Base-by-base conservation (phyloP, 2,113 vertebrate species). In the Brachyhypopomus gauderio region DNA sequence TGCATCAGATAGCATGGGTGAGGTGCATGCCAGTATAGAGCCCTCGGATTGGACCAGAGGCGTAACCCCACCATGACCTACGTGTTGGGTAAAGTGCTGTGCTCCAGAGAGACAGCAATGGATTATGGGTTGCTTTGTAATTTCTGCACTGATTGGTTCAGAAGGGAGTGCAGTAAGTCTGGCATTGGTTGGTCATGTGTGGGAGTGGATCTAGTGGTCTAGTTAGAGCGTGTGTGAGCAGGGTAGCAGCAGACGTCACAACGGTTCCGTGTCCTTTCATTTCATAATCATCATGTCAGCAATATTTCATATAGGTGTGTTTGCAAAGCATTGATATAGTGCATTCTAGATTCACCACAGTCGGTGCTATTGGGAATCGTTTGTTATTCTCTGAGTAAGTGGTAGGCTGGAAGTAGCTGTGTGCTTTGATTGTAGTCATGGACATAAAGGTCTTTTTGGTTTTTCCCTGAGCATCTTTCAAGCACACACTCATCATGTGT, bases 1-100 rank as follows among this genome's bases (percentile, higher is more conserved):
- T 91, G 88, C 88, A 92, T 88, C 85, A 86, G 85, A 83, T 78
- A 88, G 89, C 90, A 90, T 92, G 89, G 82, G 75, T 84, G 74
- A 85, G 72, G 71, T 89, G 89, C 89, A 91, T 91, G 90, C 69
- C 62, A 59, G 66, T 87, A 70, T 79, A 55, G n/a, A 83, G 66
- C 38, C n/a, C 70, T 66, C 58, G 25, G 25, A 75, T 56, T 78
- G 48, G 82, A 80, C 48, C 23, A 27, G 72, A 59, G 67, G 59
- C 76, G 56, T 59, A 77, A 83, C 80, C 73, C 60, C 41, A 72
- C 74, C 52, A 74, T 82, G 64, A 85, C 70, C 75, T 66, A 70
- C 81, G 45, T 78, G 63, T 76, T 75, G 62, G 82, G 72, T 60
- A 55, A 45, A 67, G 66, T 36, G 63, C 41, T 75, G 63, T 78